Conservation (phyloP, 2,888 invertebrate species). For the Ommatoiulus sabulosus region DNA sequence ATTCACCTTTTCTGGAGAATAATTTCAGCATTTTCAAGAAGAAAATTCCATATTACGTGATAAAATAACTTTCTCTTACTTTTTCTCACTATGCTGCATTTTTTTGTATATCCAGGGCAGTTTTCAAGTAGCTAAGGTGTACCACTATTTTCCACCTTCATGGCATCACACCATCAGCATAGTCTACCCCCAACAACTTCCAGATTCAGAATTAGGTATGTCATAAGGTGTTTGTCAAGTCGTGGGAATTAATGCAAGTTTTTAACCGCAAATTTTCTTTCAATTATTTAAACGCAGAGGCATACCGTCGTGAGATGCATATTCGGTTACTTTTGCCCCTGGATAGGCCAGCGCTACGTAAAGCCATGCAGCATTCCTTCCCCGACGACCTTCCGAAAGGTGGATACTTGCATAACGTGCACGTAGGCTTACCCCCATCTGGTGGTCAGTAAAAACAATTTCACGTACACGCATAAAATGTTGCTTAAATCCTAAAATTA, state of each 20-base stretch:
- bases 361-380: constrained; percentile 73
- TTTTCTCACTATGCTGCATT: neutral
- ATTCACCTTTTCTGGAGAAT: too few relatives aligned
- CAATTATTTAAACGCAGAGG: constrained; percentile 69
- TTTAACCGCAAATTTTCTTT: too few relatives aligned
- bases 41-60: too few relatives aligned
- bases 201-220: constrained; percentile 79
- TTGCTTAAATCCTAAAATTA: too few relatives aligned
- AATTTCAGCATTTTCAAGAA: too few relatives aligned
- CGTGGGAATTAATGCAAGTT: too few relatives aligned
- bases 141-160: constrained; percentile 78
- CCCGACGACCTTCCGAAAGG: constrained; percentile 67
- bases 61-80: too few relatives aligned
- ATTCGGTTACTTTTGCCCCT: constrained; percentile 77
- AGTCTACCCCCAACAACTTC: constrained; percentile 76
- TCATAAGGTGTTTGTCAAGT: too few relatives aligned
- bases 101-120: constrained; percentile 64
- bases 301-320: constrained; percentile 78
- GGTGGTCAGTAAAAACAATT: constrained; percentile 64
- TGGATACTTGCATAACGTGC: constrained; percentile 76
- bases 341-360: constrained; percentile 80
- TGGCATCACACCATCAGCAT: constrained; percentile 82
- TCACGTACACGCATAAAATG: neutral
- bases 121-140: constrained; percentile 75
- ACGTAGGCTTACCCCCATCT: constrained; percentile 73